These are phyloP conservation scores for Haliclystus octoradiatus DNA, from an alignment of 30 jellyfish, hydroid and myxozoan species.

Conservation along the genomic window DNA sequence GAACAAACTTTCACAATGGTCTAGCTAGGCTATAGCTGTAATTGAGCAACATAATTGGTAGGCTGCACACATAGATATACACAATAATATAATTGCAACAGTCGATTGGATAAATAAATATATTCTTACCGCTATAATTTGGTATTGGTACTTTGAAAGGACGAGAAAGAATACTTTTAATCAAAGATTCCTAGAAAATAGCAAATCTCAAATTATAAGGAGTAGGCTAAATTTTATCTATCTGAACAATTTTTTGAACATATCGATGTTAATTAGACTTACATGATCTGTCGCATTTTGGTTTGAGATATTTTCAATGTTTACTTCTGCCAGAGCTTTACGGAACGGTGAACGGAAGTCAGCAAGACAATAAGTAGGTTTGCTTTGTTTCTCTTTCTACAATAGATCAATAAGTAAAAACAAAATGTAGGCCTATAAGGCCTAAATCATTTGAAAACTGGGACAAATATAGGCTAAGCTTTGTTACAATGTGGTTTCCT, in stretches of 20 bases:
- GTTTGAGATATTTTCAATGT: neutral
- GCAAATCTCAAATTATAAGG: neutral
- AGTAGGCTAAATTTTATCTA: slow-evolving; percentile 16
- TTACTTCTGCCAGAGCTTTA: slow-evolving; percentile 47
- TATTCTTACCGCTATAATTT: slow-evolving; percentile 44
- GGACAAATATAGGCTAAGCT: too few relatives aligned
- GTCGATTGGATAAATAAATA: neutral
- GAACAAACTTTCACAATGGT: neutral
- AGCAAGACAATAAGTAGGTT: slow-evolving; percentile 33
- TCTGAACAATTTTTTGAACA: neutral
- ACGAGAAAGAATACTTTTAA: slow-evolving; percentile 61
- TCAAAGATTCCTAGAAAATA: slow-evolving; percentile 51
- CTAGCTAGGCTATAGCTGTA: too few relatives aligned
- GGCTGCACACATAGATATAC: too few relatives aligned
- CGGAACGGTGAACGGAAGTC: slow-evolving; percentile 64
- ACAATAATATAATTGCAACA: too few relatives aligned
- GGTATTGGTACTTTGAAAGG: slow-evolving; percentile 96
- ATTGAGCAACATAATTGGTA: too few relatives aligned
- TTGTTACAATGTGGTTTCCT: too few relatives aligned
- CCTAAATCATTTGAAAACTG: too few relatives aligned
- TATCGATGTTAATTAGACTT: neutral
- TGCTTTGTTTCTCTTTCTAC: too few relatives aligned
- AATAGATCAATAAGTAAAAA: too few relatives aligned
- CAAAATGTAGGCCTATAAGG: too few relatives aligned
- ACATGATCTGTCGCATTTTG: slow-evolving; percentile 14